These are phyloP conservation scores for Lathamus discolor DNA, from an alignment of 2,113 vertebrate species.

Conservation along the genomic window DNA sequence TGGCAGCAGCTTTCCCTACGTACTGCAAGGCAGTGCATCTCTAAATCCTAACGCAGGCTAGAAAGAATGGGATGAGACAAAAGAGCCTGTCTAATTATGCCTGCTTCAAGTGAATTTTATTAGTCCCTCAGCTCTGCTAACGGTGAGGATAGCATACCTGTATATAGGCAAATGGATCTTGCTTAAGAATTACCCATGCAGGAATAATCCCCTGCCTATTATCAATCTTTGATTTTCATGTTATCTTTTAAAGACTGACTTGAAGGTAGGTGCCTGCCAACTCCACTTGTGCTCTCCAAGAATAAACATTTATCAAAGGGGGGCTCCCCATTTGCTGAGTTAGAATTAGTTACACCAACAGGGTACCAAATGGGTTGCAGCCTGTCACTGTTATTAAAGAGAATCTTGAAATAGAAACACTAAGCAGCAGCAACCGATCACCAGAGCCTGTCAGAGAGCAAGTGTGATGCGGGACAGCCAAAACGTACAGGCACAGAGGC, in stretches of 20 bases:
- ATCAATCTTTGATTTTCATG: neutral
- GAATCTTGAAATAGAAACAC: neutral
- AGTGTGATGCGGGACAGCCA: rapidly evolving
- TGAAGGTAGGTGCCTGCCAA: constrained; percentile 26
- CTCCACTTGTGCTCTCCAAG: neutral
- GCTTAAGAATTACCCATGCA: neutral
- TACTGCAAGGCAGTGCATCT: neutral
- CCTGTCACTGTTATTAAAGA: neutral
- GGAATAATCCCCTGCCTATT: constrained; percentile 13
- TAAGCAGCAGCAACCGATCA: neutral
- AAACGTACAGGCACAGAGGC: neutral
- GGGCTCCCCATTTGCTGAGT: neutral
- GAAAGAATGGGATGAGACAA: neutral
- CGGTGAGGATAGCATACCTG: neutral
- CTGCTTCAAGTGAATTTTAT: constrained; percentile 1
- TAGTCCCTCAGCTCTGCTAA: neutral
- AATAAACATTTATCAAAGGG: constrained; percentile 27
- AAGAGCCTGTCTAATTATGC: constrained; percentile 4
- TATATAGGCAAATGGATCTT: neutral
- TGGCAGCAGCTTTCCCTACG: neutral
- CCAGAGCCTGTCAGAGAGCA: neutral
- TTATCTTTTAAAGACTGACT: constrained; percentile 2
- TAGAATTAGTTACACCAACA: constrained; percentile 23
- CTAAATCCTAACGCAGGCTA: neutral
- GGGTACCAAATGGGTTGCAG: neutral